These are phyloP conservation scores for Anser brachyrhynchus DNA, from an alignment of 2,113 vertebrate species.

Conservation along the genomic window DNA sequence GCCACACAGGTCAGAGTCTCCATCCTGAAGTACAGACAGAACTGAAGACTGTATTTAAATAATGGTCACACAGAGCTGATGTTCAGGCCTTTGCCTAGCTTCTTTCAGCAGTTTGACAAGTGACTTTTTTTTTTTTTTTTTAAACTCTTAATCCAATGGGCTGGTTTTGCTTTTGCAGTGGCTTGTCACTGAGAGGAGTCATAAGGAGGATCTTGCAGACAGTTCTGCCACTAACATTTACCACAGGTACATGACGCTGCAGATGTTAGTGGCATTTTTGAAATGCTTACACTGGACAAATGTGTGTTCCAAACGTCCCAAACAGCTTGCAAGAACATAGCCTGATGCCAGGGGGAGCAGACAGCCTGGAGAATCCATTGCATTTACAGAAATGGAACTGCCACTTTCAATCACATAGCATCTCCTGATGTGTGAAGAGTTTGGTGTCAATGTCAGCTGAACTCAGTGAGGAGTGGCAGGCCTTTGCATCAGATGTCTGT, in stretches of 20 bases:
- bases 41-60: conserved; percentile 66
- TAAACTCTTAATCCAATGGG: conserved; percentile 51
- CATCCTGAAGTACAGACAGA: conserved; percentile 71
- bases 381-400: conserved; percentile 19
- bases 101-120: conserved; percentile 66
- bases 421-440: conserved; percentile 21
- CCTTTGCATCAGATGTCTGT: conserved; percentile 60
- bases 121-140: background rate
- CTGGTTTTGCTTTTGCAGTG: conserved; percentile 48
- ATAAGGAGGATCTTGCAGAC: conserved; percentile 48
- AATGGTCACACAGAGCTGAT: conserved; percentile 61
- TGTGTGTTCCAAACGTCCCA: conserved; percentile 66
- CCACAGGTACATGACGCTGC: conserved; percentile 15
- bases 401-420: conserved; percentile 24
- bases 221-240: conserved; percentile 69
- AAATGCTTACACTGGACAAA: conserved; percentile 68
- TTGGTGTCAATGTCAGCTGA: conserved; percentile 66
- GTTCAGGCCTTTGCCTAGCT: conserved; percentile 70
- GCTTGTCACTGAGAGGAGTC: conserved; percentile 53
- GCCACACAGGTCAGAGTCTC: conserved; percentile 64
- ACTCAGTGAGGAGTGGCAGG: conserved; percentile 45
- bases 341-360: conserved; percentile 36
- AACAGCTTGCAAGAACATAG: conserved; percentile 55
- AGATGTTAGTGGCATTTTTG: conserved; percentile 47
- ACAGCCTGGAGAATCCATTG: conserved; percentile 56